Conservation (phyloP, 2,113 vertebrate species). For the Gymnarchus niloticus region DNA sequence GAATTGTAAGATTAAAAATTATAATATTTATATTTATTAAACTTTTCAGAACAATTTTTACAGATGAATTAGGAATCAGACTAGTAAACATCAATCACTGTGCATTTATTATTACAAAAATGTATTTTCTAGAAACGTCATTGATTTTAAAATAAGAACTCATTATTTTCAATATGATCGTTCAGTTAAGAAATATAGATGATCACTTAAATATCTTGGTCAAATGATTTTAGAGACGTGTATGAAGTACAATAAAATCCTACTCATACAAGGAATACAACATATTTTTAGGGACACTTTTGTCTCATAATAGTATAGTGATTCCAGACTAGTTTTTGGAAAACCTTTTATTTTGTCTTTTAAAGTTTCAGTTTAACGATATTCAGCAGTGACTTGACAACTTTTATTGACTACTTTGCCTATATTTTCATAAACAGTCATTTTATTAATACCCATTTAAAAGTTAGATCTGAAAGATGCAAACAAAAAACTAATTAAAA, state of each 20-base stretch:
- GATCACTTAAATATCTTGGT: no score
- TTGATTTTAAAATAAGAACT: no score
- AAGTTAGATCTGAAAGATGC: background rate
- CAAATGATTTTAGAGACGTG: background rate
- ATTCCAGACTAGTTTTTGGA: no score
- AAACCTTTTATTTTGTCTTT: background rate
- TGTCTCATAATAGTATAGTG: no score
- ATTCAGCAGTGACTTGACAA: background rate
- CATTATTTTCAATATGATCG: no score
- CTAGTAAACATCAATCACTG: background rate
- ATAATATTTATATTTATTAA: slow-evolving; percentile 22
- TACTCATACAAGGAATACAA: background rate
- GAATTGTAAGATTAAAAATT: slow-evolving; percentile 18
- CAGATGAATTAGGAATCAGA: background rate
- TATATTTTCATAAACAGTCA: background rate
- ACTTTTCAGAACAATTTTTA: slow-evolving; percentile 16
- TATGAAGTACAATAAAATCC: background rate
- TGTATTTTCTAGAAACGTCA: background rate
- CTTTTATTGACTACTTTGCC: background rate
- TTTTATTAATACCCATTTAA: background rate
- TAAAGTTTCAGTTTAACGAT: background rate
- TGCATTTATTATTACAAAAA: background rate
- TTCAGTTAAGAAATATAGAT: background rate
- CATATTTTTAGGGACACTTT: background rate
- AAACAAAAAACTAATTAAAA: no score